These are phyloP conservation scores for Collichthys lucidus DNA, from an alignment of 2,113 vertebrate species.

Conservation along the genomic window DNA sequence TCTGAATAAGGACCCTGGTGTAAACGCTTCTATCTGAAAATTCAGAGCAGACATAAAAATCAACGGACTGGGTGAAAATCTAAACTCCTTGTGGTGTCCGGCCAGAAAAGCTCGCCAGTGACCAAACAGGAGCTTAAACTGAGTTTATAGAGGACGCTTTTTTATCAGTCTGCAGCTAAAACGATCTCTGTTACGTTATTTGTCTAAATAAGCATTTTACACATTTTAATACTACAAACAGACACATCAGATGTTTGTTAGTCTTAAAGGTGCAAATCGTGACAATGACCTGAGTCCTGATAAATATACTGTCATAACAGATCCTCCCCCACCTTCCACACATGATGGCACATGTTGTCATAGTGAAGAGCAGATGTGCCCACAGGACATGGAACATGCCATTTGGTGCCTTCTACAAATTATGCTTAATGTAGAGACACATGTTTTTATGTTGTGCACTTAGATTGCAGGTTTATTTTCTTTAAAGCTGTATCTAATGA, in stretches of 20 bases:
- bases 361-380: conserved; percentile 52
- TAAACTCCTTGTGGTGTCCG: background rate
- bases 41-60: conserved; percentile 17
- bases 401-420: conserved; percentile 35
- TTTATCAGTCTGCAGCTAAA: background rate
- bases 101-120: background rate
- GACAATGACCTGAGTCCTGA: background rate
- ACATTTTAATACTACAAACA: background rate
- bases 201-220: background rate
- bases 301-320: background rate
- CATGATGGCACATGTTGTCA: background rate
- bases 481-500: background rate
- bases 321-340: background rate
- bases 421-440: background rate
- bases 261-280: background rate
- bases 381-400: conserved; percentile 42
- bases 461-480: background rate
- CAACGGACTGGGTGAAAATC: conserved; percentile 19
- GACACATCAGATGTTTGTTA: background rate
- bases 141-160: background rate
- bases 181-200: background rate
- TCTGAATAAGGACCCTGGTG: background rate
- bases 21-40: background rate
- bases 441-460: conserved; percentile 22
- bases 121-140: background rate